Evolutionary conservation across 53 echinoderm and acorn worm species (phyloP), one percentile per base, ranked within the genome.

Genomic region (Astropecten irregularis): DNA sequence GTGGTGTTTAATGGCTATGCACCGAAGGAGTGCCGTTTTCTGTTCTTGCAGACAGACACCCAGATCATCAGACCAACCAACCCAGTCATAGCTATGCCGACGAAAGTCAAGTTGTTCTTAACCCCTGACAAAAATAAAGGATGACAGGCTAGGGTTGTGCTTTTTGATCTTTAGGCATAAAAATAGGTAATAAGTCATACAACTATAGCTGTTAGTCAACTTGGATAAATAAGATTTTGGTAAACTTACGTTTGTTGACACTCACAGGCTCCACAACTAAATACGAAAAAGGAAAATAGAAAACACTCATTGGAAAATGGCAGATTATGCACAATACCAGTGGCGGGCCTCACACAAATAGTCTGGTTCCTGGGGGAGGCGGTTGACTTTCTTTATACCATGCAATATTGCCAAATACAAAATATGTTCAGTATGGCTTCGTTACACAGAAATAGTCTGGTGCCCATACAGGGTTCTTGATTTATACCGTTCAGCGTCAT

Each of bases 191-290:
- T n/a, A n/a, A n/a, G n/a, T n/a, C n/a, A n/a, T n/a, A n/a, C n/a
- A n/a, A n/a, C n/a, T n/a, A n/a, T n/a, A n/a, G n/a, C n/a, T n/a
- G n/a, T n/a, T n/a, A n/a, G n/a, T n/a, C n/a, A n/a, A n/a, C n/a
- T n/a, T n/a, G n/a, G n/a, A n/a, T n/a, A n/a, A n/a, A n/a, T n/a
- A n/a, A n/a, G n/a, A n/a, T n/a, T n/a, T n/a, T n/a, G n/a, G n/a
- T n/a, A n/a, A n/a, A 57, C 76, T 76, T 27, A 76, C 76, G 38
- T 56, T 58, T 42, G 44, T 57, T 76, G 26, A 76, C 40, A 26
- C 26, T 16, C 38, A 76, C 40, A 14, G 76, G 76, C 16, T 16
- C 16, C 15, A 56, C 57, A n/a, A 76, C 76, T 76, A 40, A 22
- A 50, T 26, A 34, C 20, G 28, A 18, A 52, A 72, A 71, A 30